These are phyloP conservation scores for Eptesicus fuscus DNA, from an alignment of 2,113 vertebrate genomes.

Conservation along the genomic window DNA sequence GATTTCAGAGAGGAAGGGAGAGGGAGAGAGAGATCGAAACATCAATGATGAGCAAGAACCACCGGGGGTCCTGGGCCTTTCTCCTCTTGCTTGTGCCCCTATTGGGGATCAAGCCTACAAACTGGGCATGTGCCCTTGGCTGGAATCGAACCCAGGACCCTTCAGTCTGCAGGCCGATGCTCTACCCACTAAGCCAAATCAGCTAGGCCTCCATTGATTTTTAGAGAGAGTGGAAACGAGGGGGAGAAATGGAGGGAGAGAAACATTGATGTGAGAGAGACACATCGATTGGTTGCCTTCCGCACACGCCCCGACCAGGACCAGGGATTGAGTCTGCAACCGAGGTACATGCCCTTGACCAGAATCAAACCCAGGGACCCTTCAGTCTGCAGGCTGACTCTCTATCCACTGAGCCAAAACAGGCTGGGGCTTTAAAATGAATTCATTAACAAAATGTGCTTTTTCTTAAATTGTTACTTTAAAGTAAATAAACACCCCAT, in stretches of 20 bases:
- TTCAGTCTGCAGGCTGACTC: neutral
- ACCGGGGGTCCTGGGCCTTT: too few species aligned
- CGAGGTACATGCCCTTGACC: neutral
- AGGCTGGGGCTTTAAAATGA: too few species aligned
- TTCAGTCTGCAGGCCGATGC: too few species aligned
- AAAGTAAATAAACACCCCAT: neutral
- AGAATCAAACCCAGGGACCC: neutral
- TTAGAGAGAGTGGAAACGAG: neutral
- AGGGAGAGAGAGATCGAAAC: too few species aligned
- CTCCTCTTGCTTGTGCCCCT: too few species aligned
- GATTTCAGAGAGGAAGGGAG: too few species aligned
- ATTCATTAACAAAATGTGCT: neutral
- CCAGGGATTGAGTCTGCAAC: neutral
- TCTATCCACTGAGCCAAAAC: neutral
- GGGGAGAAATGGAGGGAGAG: neutral
- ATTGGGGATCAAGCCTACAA: too few species aligned
- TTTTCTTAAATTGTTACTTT: neutral
- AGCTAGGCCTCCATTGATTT: neutral
- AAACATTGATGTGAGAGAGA: too few species aligned
- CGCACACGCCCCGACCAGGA: neutral
- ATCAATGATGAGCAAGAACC: too few species aligned
- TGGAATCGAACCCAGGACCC: too few species aligned
- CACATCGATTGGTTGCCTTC: neutral
- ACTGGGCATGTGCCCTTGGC: too few species aligned
- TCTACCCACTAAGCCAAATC: too few species aligned